Base-by-base conservation (phyloP, 1,140 invertebrate genomes). In the Steinernema feltiae region DNA sequence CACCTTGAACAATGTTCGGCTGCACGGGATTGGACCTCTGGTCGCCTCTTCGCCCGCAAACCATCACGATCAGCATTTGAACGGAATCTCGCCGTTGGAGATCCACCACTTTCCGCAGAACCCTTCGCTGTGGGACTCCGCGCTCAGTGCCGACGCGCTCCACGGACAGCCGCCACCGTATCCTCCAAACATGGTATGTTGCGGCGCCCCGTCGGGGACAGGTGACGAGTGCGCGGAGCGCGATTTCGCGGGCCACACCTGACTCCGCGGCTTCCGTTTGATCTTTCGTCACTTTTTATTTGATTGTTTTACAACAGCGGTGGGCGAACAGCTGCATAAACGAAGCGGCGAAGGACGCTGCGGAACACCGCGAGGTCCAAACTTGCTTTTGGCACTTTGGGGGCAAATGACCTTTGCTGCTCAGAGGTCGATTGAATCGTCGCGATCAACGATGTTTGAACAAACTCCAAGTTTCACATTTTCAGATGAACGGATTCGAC, bases 11-110 rank as follows among this genome's bases (percentile, higher is more conserved):
- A 74, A 73, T 24, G 72, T 77, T 17, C 48, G 76, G 32, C 21
- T 77, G 15, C 71, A 77, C 63, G 76, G 76, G 18, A 71, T 77
- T 32, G 76, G 76, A 0, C 76, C 76, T 29, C 32, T 77, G n/a
- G 70, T 76, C 70, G 75, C 70, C 18, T 48, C 69, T n/a, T 70
- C 75, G 17, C 31, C 75, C 24, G 63, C 75, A 24, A 63, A 46
- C 15, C 75, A 76, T 30, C 71, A 72, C 29, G 75, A 76, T 15
- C 32, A 41, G 1, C 30, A 46, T 30, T 41, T 76, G 21, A 63
- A 30, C 12, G 41, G 41, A 31, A 63, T 63, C 53, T 3, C 12
- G 2, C 75, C 75, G 32, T 32, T 76, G 21, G 75, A 76, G 71
- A 76, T 76, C 63, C 75, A 76, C 32, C 70, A 72, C 30, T 76